These are phyloP conservation scores for Tetrax tetrax DNA, from an alignment of 2,113 vertebrate species.

Conservation along the genomic window DNA sequence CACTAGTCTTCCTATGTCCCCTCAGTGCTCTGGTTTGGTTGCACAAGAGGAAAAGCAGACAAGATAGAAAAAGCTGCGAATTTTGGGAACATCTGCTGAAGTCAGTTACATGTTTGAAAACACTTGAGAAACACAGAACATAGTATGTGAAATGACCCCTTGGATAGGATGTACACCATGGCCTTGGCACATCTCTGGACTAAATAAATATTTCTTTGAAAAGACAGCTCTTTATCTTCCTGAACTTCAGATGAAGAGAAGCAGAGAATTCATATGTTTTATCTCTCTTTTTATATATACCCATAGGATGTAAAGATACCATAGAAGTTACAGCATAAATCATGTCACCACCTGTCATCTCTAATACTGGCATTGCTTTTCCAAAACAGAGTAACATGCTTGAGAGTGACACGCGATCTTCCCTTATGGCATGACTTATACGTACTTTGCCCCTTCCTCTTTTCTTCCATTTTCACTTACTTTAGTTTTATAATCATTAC, in stretches of 20 bases:
- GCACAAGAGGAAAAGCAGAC: neutral
- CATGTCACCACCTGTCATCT: neutral
- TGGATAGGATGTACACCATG: neutral
- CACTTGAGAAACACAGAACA: neutral
- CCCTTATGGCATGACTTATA: neutral
- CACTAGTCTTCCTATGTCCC: neutral
- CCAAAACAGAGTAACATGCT: neutral
- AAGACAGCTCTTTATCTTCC: neutral
- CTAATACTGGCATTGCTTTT: neutral
- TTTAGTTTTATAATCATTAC: neutral
- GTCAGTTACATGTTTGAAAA: neutral
- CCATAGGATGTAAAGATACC: neutral
- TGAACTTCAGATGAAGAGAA: slow-evolving; percentile 2
- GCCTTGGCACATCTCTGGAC: neutral
- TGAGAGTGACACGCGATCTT: neutral
- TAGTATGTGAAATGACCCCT: neutral
- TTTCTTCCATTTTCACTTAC: neutral
- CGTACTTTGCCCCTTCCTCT: neutral
- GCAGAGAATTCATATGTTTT: neutral
- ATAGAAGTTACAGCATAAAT: neutral
- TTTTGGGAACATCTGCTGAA: neutral
- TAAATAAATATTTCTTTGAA: neutral
- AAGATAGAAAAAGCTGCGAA: neutral
- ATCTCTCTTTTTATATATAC: neutral
- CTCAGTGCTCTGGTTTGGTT: neutral